These are phyloP conservation scores for Oegoconia quadripuncta DNA, from an alignment of 2,888 invertebrate genomes.

Conservation along the genomic window DNA sequence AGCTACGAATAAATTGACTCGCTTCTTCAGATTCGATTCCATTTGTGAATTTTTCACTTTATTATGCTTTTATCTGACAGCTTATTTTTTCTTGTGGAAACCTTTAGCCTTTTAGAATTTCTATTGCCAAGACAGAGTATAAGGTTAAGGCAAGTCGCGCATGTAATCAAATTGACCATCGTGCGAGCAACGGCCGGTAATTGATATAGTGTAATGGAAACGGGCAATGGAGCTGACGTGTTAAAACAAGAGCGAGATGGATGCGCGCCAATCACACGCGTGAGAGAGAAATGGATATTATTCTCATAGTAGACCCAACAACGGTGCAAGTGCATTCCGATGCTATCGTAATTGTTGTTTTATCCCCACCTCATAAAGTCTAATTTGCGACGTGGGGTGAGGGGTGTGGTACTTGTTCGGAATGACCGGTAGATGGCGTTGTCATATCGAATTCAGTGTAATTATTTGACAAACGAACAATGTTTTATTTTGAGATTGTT, in stretches of 20 bases:
- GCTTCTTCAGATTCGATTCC: constrained; percentile 53
- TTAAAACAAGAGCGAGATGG: constrained; percentile 63
- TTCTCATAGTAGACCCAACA: constrained; percentile 41
- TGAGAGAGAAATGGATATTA: constrained; percentile 58
- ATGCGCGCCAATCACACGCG: constrained; percentile 43
- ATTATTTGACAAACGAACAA: constrained; percentile 27
- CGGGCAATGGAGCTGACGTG: constrained; percentile 69
- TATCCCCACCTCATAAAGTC: constrained; percentile 45
- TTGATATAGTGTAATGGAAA: constrained; percentile 77
- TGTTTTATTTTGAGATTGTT: constrained; percentile 10
- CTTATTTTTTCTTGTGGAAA: constrained; percentile 28
- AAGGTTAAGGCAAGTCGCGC: constrained; percentile 14
- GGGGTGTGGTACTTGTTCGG: constrained; percentile 28
- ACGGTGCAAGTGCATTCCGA: constrained; percentile 58
- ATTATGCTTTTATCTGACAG: constrained; percentile 50
- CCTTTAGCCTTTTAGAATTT: constrained; percentile 4
- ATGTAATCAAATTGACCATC: constrained; percentile 38
- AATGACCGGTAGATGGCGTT: constrained; percentile 57
- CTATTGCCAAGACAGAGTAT: too few species aligned
- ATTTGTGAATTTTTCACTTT: constrained; percentile 51
- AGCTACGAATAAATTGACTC: constrained; percentile 62
- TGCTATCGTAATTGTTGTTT: constrained; percentile 60
- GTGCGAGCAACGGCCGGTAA: constrained; percentile 47
- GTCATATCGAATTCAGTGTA: constrained; percentile 35
- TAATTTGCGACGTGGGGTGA: constrained; percentile 34